A percentile compares a stretch with the other conserved stretches of the same genome.
These are phyloP conservation scores for Argyresthia albistria DNA, from an alignment of 2,888 invertebrate species.

Conservation along the genomic window DNA sequence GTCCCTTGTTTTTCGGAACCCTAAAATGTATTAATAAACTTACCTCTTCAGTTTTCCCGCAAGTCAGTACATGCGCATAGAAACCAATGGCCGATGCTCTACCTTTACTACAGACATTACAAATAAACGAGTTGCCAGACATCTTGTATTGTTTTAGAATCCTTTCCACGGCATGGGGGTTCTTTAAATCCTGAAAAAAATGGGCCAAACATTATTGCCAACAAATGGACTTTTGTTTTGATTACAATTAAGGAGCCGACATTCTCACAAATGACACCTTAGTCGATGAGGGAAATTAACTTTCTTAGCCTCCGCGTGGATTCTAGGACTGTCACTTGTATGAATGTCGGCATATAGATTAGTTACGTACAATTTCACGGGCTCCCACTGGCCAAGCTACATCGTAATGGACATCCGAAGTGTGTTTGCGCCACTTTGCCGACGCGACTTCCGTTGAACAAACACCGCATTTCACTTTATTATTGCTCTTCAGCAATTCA, in stretches of 20 bases:
- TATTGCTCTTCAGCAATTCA: background rate
- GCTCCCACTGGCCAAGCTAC: constrained; percentile 41
- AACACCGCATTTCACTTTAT: constrained; percentile 24
- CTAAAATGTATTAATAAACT: constrained; percentile 6
- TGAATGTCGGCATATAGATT: background rate
- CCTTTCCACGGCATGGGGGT: constrained; percentile 50
- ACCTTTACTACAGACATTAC: constrained; percentile 64
- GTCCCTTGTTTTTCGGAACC: no score
- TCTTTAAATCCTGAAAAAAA: constrained; percentile 63
- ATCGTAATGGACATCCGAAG: constrained; percentile 41
- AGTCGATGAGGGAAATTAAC: no score
- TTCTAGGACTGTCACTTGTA: no score
- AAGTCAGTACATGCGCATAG: constrained; percentile 72
- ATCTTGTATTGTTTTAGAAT: constrained; percentile 53
- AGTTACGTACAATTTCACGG: constrained; percentile 35
- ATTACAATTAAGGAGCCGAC: no score
- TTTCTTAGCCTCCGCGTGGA: no score
- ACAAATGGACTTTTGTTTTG: no score
- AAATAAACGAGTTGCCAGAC: constrained; percentile 50
- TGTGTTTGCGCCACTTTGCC: constrained; percentile 30
- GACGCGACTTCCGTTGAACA: constrained; percentile 24
- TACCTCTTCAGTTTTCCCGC: constrained; percentile 72
- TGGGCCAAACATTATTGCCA: no score
- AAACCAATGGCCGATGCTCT: constrained; percentile 72
- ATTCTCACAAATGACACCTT: background rate